phyloP scores from a whole-genome alignment of 2,113 vertebrate genomes.

The Vulpes ferrilata region DNA sequence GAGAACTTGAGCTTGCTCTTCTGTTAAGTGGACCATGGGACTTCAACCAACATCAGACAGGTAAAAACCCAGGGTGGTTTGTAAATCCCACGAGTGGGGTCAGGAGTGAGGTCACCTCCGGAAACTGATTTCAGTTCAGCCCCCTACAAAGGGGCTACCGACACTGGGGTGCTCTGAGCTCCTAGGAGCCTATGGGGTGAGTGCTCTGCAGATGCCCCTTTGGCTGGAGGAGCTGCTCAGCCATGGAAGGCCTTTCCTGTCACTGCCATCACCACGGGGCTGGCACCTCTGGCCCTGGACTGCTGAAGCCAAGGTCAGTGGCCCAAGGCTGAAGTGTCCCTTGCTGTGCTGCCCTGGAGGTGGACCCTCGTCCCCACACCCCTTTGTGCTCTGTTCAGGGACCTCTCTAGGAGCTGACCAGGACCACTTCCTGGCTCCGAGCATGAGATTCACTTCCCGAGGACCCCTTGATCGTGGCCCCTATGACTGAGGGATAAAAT shows the following conservation, averaged over 20 bases:
- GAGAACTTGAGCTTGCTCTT: not conserved
- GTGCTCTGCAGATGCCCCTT: not conserved
- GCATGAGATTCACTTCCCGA: not conserved
- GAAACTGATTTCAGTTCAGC: not conserved
- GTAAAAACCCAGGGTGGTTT: no score
- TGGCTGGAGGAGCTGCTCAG: not conserved
- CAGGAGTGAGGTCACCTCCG: not conserved
- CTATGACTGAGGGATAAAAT: not conserved
- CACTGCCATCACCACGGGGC: not conserved
- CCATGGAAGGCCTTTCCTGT: not conserved
- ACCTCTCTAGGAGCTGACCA: no score
- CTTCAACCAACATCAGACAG: fast-evolving
- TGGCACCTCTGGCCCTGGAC: not conserved
- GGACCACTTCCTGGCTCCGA: not conserved
- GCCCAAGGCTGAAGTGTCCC: not conserved
- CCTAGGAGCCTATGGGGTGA: not conserved
- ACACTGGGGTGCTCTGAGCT: not conserved
- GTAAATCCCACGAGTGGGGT: not conserved
- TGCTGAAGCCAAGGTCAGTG: not conserved
- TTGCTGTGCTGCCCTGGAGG: not conserved
- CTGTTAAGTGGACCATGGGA: no score
- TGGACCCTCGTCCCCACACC: not conserved
- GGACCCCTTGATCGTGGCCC: no score
- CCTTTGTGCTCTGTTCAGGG: not conserved
- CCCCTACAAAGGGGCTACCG: not conserved